Conservation (phyloP, 2,113 vertebrate species). For the Clarias magur region DNA sequence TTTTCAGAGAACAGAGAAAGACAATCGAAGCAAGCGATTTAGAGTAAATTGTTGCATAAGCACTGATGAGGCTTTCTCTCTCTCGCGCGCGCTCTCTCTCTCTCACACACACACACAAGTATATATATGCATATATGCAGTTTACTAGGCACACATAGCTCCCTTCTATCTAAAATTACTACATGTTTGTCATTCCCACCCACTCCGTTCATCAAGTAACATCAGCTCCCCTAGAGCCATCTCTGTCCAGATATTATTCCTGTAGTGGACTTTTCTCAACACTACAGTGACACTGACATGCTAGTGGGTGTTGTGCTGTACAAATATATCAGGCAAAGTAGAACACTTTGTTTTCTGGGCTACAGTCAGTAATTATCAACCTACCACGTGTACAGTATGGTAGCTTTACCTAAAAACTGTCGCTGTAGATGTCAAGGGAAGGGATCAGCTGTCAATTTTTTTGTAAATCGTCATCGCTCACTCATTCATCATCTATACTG, state of each 20-base stretch:
- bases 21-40: background rate
- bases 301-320: constrained; percentile 11
- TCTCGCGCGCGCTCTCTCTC: background rate
- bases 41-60: background rate
- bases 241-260: constrained; percentile 10
- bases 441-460: background rate
- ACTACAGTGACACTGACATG: background rate
- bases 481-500: no score
- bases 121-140: background rate
- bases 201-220: background rate
- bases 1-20: background rate
- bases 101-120: background rate
- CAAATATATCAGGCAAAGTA: background rate
- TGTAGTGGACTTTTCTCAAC: constrained; percentile 20
- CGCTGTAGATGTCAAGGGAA: background rate
- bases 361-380: background rate
- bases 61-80: background rate
- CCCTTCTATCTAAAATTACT: background rate
- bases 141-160: background rate
- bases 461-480: background rate
- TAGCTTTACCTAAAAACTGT: background rate
- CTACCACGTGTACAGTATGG: background rate
- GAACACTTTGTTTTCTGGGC: background rate
- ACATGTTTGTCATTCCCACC: background rate
- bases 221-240: no score